These are phyloP conservation scores for Lymantria dispar DNA, from an alignment of 2,888 invertebrate genomes.

Conservation along the genomic window DNA sequence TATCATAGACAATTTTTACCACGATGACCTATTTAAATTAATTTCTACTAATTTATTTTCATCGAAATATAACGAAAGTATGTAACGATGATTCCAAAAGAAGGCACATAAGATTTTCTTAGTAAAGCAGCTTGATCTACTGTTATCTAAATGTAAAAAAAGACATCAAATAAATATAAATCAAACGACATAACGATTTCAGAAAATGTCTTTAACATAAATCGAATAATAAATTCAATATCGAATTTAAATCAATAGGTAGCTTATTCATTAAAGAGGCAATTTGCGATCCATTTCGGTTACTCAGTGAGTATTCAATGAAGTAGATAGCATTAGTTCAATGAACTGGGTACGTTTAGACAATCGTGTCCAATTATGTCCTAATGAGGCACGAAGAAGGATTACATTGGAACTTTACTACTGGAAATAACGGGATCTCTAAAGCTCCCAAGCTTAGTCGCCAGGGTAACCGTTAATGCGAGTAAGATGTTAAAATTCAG, in stretches of 20 bases:
- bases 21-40: too few species aligned
- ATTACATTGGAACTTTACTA: conserved; percentile 20
- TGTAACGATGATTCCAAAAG: too few species aligned
- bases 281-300: conserved; percentile 7
- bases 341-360: conserved; percentile 27
- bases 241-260: conserved; percentile 1
- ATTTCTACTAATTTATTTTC: too few species aligned
- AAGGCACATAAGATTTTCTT: too few species aligned
- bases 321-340: conserved; percentile 23
- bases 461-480: conserved; percentile 14
- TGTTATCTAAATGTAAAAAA: too few species aligned
- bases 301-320: conserved; percentile 18
- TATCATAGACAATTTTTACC: too few species aligned
- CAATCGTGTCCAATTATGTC: conserved; percentile 19
- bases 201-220: too few species aligned
- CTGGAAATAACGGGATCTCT: conserved; percentile 10
- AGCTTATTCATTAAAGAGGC: background rate
- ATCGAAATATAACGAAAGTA: too few species aligned
- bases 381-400: conserved; percentile 30
- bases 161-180: too few species aligned
- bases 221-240: background rate
- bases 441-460: conserved; percentile 19
- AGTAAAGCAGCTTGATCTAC: too few species aligned
- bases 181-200: too few species aligned
- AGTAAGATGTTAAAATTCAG: conserved; percentile 6